These are phyloP conservation scores for Strigamia transsilvanica DNA, from an alignment of 2,888 invertebrate species.

Conservation along the genomic window DNA sequence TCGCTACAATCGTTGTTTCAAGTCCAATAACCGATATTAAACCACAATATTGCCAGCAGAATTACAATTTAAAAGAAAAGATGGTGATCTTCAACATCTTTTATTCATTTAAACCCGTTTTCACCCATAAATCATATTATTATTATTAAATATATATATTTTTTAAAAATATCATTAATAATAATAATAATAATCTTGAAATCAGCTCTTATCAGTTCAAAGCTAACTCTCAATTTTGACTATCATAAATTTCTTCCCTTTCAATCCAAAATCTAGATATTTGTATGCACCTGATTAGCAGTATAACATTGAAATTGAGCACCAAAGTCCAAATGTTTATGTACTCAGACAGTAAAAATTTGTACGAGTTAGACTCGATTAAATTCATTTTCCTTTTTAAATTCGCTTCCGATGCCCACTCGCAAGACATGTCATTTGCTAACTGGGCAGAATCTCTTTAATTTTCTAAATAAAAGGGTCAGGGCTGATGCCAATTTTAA, in stretches of 20 bases:
- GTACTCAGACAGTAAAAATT: background rate
- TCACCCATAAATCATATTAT: background rate
- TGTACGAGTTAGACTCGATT: background rate
- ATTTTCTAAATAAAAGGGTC: slow-evolving; percentile 43
- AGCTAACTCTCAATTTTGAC: background rate
- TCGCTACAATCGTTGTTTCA: no score
- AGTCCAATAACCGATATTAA: no score
- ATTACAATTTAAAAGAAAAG: background rate
- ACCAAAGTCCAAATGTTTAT: slow-evolving; percentile 9
- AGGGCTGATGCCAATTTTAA: slow-evolving; percentile 21
- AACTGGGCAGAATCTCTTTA: background rate
- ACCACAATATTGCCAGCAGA: background rate
- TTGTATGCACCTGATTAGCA: background rate
- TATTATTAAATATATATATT: no score
- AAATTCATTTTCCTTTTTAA: slow-evolving; percentile 20
- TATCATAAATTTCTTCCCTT: background rate
- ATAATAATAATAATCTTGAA: background rate
- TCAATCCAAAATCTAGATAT: background rate
- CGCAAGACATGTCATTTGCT: background rate
- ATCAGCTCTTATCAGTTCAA: background rate
- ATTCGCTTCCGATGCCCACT: slow-evolving; percentile 24
- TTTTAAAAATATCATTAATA: no score
- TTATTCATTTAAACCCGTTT: no score
- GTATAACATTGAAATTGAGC: background rate
- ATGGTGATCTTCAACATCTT: background rate